phyloP scores from a whole-genome alignment of 2,797 vertebrate species.

The Syngnathus rostellatus region DNA sequence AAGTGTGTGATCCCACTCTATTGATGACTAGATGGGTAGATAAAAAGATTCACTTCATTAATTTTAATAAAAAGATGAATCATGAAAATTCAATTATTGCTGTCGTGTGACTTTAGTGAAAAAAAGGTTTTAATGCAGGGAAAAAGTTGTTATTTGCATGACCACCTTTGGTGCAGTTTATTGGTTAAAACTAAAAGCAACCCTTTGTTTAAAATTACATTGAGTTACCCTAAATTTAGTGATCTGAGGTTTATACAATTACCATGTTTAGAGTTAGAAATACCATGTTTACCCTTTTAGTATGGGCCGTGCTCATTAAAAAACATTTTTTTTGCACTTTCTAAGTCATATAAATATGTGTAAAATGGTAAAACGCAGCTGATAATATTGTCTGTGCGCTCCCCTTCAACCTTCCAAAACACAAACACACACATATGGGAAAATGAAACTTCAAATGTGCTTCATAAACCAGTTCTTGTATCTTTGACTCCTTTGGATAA shows the following conservation, averaged over 20 bases:
- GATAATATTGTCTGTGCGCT: too few species aligned
- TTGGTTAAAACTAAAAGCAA: neutral
- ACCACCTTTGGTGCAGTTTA: neutral
- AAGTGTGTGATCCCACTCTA: slow-evolving; percentile 49
- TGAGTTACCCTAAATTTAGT: neutral
- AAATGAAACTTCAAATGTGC: too few species aligned
- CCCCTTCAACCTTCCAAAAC: too few species aligned
- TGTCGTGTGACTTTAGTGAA: neutral
- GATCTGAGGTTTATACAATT: neutral
- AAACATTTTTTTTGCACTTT: too few species aligned
- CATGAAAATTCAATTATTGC: neutral
- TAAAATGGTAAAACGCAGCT: too few species aligned
- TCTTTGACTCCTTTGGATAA: too few species aligned
- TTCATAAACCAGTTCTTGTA: too few species aligned
- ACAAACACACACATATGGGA: too few species aligned
- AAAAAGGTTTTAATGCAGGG: neutral
- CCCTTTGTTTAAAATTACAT: neutral
- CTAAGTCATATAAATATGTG: too few species aligned
- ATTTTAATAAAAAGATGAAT: slow-evolving; percentile 1
- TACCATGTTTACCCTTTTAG: too few species aligned
- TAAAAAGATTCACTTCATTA: neutral
- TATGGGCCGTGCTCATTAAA: too few species aligned
- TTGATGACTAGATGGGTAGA: slow-evolving; percentile 6
- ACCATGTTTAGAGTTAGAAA: too few species aligned
- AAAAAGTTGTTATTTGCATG: neutral